A percentile compares a stretch with the other conserved stretches of the same genome.
phyloP scores from a whole-genome alignment of 2,113 vertebrate species.

The Semicossyphus pulcher region DNA sequence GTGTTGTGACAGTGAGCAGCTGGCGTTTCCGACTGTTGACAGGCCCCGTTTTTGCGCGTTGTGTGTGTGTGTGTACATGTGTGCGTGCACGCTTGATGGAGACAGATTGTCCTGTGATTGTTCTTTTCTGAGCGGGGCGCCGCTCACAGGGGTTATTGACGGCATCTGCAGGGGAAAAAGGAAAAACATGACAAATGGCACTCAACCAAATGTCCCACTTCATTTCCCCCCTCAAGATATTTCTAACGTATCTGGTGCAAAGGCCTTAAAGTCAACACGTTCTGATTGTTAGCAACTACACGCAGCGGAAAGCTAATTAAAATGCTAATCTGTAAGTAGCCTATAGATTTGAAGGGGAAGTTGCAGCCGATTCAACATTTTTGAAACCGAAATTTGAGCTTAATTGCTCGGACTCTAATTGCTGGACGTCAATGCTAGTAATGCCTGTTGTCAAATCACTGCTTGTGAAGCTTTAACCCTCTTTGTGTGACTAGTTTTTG shows the following conservation, averaged over 20 bases:
- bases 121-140: conserved; percentile 74
- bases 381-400: conserved; percentile 26
- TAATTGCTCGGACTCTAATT: conserved; percentile 50
- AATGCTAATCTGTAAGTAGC: conserved; percentile 35
- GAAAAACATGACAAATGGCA: conserved; percentile 72
- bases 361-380: conserved; percentile 31
- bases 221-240: conserved; percentile 43
- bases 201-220: conserved; percentile 69
- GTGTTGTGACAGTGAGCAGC: conserved; percentile 80
- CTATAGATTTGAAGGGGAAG: conserved; percentile 35
- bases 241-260: conserved; percentile 26
- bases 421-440: conserved; percentile 22
- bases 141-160: conserved; percentile 75
- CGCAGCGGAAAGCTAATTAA: conserved; percentile 22
- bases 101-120: conserved; percentile 82
- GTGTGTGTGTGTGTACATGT: conserved; percentile 2
- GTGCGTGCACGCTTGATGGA: conserved; percentile 61
- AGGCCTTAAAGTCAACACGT: conserved; percentile 32
- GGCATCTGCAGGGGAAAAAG: conserved; percentile 73
- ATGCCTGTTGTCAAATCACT: conserved; percentile 6
- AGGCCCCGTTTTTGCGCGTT: conserved; percentile 38
- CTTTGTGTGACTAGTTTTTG: conserved; percentile 25
- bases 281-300: conserved; percentile 39
- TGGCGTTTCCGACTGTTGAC: conserved; percentile 76
- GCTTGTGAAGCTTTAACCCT: conserved; percentile 3